phyloP scores from a whole-genome alignment of 1,140 invertebrate species.

The Leptoteleia sp. region DNA sequence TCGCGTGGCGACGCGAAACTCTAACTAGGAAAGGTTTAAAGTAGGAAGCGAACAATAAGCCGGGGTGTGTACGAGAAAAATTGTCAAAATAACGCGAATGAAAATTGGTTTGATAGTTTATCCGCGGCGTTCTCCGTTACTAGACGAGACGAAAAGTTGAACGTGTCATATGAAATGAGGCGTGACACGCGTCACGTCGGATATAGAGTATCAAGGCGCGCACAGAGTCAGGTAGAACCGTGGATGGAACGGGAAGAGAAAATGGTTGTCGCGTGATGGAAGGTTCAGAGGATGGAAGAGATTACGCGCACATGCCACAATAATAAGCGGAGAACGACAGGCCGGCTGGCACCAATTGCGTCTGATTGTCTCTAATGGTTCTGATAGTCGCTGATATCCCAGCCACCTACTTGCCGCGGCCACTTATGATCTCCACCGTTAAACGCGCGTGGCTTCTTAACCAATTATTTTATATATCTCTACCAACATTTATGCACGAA shows the following conservation, averaged over 20 bases:
- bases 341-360: constrained; percentile 70
- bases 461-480: constrained; percentile 64
- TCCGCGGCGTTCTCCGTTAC: neutral
- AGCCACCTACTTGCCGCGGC: constrained; percentile 69
- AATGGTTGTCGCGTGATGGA: constrained; percentile 64
- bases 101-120: constrained; percentile 30
- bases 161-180: constrained; percentile 53
- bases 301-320: constrained; percentile 74
- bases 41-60: too few species aligned
- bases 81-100: constrained; percentile 16
- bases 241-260: constrained; percentile 56
- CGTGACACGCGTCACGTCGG: constrained; percentile 50
- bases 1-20: too few species aligned
- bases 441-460: constrained; percentile 67
- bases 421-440: constrained; percentile 69
- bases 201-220: constrained; percentile 18
- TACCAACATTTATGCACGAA: constrained; percentile 36
- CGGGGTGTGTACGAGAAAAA: neutral
- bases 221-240: constrained; percentile 42
- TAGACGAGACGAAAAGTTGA: constrained; percentile 41
- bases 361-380: constrained; percentile 73
- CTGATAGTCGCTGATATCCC: constrained; percentile 72
- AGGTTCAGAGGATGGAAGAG: constrained; percentile 71
- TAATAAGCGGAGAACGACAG: constrained; percentile 71
- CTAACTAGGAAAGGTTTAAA: too few species aligned